Percentiles rank a stretch among this genome's conserved stretches.
phyloP scores from a whole-genome alignment of 1,140 invertebrate species.

The Araneus ventricosus region DNA sequence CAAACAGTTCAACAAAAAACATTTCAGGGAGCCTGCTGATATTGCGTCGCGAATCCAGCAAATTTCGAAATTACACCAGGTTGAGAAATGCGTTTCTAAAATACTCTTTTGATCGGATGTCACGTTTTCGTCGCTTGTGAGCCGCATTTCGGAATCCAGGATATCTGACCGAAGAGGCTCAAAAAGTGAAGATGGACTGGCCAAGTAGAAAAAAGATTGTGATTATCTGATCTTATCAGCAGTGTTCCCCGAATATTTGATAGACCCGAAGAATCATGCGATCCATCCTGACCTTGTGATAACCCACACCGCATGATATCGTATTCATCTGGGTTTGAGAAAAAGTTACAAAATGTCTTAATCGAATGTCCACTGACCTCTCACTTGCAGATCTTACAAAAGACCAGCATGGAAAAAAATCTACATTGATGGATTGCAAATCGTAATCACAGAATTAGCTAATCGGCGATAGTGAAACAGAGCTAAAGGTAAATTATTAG shows the following conservation, averaged over 20 bases:
- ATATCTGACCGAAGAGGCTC: not conserved
- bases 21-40: no score
- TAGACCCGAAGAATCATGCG: constrained; percentile 2
- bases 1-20: no score
- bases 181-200: not conserved
- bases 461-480: no score
- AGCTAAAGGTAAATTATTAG: no score
- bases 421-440: no score
- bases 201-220: not conserved
- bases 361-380: not conserved
- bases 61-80: not conserved
- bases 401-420: no score
- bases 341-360: constrained; percentile 27
- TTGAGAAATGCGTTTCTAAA: not conserved
- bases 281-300: constrained; percentile 24
- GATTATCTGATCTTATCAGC: not conserved
- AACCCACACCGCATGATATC: not conserved
- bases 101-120: not conserved
- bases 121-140: not conserved
- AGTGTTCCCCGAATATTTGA: constrained; percentile 4
- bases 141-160: not conserved
- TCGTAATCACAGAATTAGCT: no score
- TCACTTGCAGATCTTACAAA: not conserved
- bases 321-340: not conserved
- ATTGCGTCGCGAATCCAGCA: no score